These are phyloP conservation scores for Eulemur macaco DNA, from an alignment of 2,113 vertebrate species.

Conservation along the genomic window DNA sequence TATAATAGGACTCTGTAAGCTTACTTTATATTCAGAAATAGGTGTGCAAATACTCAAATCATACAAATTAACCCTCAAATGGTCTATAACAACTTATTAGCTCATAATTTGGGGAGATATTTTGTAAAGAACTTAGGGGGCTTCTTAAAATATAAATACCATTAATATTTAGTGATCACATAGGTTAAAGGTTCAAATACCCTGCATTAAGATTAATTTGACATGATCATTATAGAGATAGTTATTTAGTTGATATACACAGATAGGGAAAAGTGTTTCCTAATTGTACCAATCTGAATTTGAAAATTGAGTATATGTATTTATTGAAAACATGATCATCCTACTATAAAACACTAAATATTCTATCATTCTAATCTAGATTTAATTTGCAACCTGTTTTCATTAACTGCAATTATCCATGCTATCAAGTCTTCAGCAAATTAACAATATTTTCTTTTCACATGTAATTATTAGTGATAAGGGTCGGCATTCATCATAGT, in stretches of 20 bases:
- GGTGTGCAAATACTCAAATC: constrained; percentile 1
- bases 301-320: constrained; percentile 57
- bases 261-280: not conserved
- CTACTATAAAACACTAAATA: constrained; percentile 68
- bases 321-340: constrained; percentile 49
- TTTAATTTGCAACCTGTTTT: constrained; percentile 74
- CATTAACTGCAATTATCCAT: constrained; percentile 78
- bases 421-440: constrained; percentile 69
- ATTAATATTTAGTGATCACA: constrained; percentile 40
- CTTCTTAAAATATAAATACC: constrained; percentile 53
- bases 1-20: not conserved
- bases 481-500: constrained; percentile 68
- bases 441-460: constrained; percentile 58
- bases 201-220: constrained; percentile 36
- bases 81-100: not conserved
- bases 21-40: not conserved
- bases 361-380: constrained; percentile 70
- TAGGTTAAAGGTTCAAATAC: constrained; percentile 19
- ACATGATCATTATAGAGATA: not conserved
- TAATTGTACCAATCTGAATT: constrained; percentile 62
- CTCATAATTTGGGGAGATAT: not conserved
- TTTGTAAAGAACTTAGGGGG: not conserved
- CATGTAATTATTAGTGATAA: constrained; percentile 63
- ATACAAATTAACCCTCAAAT: not conserved
- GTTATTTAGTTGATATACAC: not conserved